phyloP scores from a whole-genome alignment of 2,113 vertebrate genomes.

The Microcebus ravelobensis region DNA sequence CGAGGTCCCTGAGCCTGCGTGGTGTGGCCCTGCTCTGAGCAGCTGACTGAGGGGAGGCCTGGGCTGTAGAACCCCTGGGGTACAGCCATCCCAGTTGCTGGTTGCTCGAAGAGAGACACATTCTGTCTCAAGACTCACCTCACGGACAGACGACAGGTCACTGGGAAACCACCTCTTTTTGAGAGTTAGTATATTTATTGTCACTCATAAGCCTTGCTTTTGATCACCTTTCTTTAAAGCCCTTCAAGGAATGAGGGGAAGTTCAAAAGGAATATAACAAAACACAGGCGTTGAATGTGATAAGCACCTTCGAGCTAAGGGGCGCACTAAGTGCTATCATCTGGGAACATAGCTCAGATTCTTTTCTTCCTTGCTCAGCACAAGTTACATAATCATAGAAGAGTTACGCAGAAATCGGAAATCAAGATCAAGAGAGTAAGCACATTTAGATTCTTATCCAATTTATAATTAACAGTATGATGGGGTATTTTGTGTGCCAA shows the following conservation, averaged over 20 bases:
- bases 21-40: slow-evolving; percentile 56
- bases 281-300: background rate
- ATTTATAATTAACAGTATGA: background rate
- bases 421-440: background rate
- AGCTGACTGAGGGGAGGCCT: background rate
- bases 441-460: background rate
- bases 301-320: background rate
- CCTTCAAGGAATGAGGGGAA: background rate
- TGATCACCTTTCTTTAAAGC: slow-evolving; percentile 33
- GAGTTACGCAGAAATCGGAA: background rate
- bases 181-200: background rate
- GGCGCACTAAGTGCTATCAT: background rate
- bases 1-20: slow-evolving; percentile 50
- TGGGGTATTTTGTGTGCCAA: background rate
- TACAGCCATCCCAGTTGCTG: slow-evolving; percentile 7
- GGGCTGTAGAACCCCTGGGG: background rate
- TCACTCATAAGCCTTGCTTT: slow-evolving; percentile 6
- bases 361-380: background rate
- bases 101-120: slow-evolving; percentile 31
- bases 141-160: background rate
- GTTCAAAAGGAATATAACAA: background rate
- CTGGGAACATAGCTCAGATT: background rate
- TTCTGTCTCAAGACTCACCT: background rate
- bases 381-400: background rate
- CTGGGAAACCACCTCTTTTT: slow-evolving; percentile 47